These are phyloP conservation scores for Horisme vitalbata DNA, from an alignment of 2,888 invertebrate genomes.

Conservation along the genomic window DNA sequence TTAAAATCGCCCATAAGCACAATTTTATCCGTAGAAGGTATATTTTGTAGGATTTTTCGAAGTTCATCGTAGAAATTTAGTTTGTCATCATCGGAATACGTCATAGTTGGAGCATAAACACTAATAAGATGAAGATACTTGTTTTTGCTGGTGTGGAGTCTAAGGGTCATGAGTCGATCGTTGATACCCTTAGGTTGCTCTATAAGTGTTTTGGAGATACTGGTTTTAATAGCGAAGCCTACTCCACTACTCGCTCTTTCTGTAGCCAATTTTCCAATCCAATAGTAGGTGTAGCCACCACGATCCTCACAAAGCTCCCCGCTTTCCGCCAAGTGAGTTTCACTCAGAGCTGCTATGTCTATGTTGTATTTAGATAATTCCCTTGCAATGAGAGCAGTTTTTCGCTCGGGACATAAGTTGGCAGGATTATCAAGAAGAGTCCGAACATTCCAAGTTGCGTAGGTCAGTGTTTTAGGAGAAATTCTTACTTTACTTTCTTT, in stretches of 20 bases:
- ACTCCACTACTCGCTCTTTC: conserved; percentile 19
- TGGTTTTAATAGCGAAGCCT: conserved; percentile 22
- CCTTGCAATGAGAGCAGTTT: conserved; percentile 22
- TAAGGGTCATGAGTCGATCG: conserved; percentile 22
- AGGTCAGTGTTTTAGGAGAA: background rate
- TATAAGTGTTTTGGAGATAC: conserved; percentile 10
- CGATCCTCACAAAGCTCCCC: conserved; percentile 18
- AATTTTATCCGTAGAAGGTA: too few species aligned
- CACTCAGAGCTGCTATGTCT: conserved; percentile 18
- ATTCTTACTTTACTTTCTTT: too few species aligned
- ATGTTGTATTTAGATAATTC: conserved; percentile 18
- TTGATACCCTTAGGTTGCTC: conserved; percentile 24
- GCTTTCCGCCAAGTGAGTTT: conserved; percentile 19
- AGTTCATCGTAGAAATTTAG: too few species aligned
- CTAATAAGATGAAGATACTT: too few species aligned
- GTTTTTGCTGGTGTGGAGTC: background rate
- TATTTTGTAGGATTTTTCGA: too few species aligned
- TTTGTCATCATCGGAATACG: too few species aligned
- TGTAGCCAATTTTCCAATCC: conserved; percentile 14
- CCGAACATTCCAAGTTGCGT: conserved; percentile 19
- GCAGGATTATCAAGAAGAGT: conserved; percentile 18
- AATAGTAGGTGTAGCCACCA: conserved; percentile 27
- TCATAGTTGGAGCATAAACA: too few species aligned
- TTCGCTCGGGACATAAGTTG: conserved; percentile 27
- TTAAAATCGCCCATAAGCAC: too few species aligned